Evolutionary conservation across 1,140 invertebrate species (phyloP), one percentile per base, ranked within the genome.

Genomic region (Hermatobates lingyangjiaoensis): DNA sequence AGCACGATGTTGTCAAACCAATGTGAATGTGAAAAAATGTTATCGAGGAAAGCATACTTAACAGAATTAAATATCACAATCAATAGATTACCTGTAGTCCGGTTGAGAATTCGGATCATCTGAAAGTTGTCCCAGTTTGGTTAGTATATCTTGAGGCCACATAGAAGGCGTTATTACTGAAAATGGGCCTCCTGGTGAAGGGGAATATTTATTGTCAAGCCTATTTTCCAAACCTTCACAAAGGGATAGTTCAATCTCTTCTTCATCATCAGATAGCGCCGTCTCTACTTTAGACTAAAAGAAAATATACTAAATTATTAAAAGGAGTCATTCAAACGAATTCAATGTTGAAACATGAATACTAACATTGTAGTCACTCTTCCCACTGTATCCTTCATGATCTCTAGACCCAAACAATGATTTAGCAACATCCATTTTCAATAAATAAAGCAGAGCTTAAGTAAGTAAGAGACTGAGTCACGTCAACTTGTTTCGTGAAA

Each of bases 101-200:
- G 71, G 74, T 59, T 77, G 73, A 4, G 73, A 75, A 68, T 77
- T 77, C 23, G 74, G 72, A 63, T 78, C 76, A 52, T 85, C 81
- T 12, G 79, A 75, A 46, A 69, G 60, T 59, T 82, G 77, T 56
- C 75, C 77, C 21, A 87, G 65, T 68, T 86, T 87, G 1, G 77
- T 77, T 58, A 94, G 72, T 30, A 95, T 83, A 65, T 95, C 87
- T 66, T 94, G 89, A 20, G 93, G 92, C 80, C 91, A 92, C 90
- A 97, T 95, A 44, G 89, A 94, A 15, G 90, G 79, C 23, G 87
- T 95, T 0, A 97, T 71, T 3, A 89, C 90, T 26, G 87, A 94
- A 65, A 87, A 87, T 7, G 83, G 79, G 23, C 83, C 83, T 3
- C 82, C 83, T 24, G 81, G 81, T 50, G 72, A 73, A 18, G 83